phyloP scores from a whole-genome alignment of 1,140 invertebrate genomes.

The Drosophila chauvacae region DNA sequence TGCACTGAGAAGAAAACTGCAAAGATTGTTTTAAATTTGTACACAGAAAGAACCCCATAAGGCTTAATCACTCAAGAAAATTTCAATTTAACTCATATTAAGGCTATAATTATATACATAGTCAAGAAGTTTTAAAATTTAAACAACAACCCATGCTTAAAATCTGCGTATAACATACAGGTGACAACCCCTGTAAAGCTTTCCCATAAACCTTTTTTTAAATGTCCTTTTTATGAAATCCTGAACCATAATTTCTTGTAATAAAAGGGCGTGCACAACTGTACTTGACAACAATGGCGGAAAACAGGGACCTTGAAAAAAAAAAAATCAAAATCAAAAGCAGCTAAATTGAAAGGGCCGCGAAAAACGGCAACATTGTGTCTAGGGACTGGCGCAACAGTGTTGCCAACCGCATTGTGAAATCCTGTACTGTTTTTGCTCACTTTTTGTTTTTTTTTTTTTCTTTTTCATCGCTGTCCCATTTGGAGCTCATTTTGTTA shows the following conservation, averaged over 20 bases:
- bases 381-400: conserved; percentile 21
- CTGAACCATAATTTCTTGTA: conserved; percentile 10
- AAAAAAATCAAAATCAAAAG: conserved; percentile 33
- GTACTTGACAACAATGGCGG: conserved; percentile 25
- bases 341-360: conserved; percentile 18
- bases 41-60: no score
- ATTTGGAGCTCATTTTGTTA: conserved; percentile 44
- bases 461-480: background rate
- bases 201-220: background rate
- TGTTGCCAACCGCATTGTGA: conserved; percentile 36
- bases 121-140: no score
- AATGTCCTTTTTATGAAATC: conserved; percentile 2
- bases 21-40: no score
- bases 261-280: conserved; percentile 20
- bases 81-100: no score
- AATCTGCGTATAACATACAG: no score
- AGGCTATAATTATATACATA: background rate
- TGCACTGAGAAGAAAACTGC: conserved; percentile 1
- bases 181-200: background rate
- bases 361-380: conserved; percentile 46
- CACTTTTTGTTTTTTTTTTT: no score
- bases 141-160: background rate
- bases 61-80: background rate
- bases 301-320: conserved; percentile 10
- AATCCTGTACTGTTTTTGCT: conserved; percentile 10